phyloP scores from a whole-genome alignment of 2,797 vertebrate genomes.

The Trichosurus vulpecula region DNA sequence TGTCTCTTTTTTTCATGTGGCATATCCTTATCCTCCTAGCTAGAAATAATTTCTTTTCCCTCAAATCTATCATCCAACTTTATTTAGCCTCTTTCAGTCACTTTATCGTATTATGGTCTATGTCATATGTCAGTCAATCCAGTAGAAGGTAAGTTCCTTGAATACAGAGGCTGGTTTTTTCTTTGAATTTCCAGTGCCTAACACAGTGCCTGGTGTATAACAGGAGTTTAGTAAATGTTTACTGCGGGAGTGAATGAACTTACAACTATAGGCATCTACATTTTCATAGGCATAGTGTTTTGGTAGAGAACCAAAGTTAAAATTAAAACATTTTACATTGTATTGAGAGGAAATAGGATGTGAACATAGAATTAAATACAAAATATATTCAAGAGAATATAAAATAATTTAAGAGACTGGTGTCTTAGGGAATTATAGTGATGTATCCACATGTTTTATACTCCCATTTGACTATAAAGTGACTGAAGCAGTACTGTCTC shows the following conservation, averaged over 20 bases:
- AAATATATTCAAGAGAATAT: not conserved
- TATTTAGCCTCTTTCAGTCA: not conserved
- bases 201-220: not conserved
- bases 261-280: not conserved
- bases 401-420: not conserved
- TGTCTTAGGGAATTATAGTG: not conserved
- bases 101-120: not conserved
- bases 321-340: not conserved
- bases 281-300: not conserved
- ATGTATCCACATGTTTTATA: not conserved
- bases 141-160: not conserved
- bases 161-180: not conserved
- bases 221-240: not conserved
- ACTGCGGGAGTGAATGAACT: not conserved
- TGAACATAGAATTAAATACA: not conserved
- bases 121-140: not conserved
- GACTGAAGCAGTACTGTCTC: not conserved
- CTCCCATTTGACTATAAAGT: not conserved
- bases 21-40: not conserved
- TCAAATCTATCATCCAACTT: not conserved
- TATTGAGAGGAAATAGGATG: not conserved
- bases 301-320: not conserved
- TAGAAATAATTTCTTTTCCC: not conserved
- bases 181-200: not conserved
- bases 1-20: not conserved